Base-by-base conservation (phyloP, 2,888 invertebrate species). In the Macaria liturata region DNA sequence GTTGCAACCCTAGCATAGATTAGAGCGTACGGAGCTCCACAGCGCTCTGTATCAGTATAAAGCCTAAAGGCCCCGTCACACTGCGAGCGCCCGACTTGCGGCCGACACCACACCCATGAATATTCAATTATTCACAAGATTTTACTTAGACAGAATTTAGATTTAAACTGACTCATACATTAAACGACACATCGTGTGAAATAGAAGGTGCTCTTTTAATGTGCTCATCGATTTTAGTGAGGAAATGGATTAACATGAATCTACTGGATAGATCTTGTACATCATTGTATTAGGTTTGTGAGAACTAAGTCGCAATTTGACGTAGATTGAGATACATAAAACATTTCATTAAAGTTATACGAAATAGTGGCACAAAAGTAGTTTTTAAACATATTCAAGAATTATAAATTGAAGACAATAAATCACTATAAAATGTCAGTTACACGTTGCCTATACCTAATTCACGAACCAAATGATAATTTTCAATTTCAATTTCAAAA, bases 101-200 rank as follows among this genome's bases (percentile, higher is more conserved):
- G 86, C 80, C 83, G 83, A 83, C 83, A 79, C 72, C 80, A 81
- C 76, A 71, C 78, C 66, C 72, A 88, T 90, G 87, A 88, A 89
- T 90, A 90, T 89, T 87, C 86, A 87, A 83, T 81, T 83, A 83
- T 83, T 84, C 82, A 82, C 80, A 78, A 84, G 84, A 84, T 83
- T 85, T 85, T 84, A 81, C 83, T 82, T 78, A 79, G 76, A 75
- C 75, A 74, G 78, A 80, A 80, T 83, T 80, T 72, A 71, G 81
- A 78, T 80, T 80, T 78, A 72, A 65, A 71, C 67, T 65, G 70
- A 74, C 73, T 76, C 70, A 77, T 71, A 68, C 61, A 72, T 68
- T 68, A 65, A 64, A 56, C 62, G 59, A 56, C 52, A 54, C 61
- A 63, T 62, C 59, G 49, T 39, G 49, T 51, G 61, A 54, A 59